Evolutionary conservation across 2,113 vertebrate species (phyloP).

Genomic region (Cyanocitta stelleri): DNA sequence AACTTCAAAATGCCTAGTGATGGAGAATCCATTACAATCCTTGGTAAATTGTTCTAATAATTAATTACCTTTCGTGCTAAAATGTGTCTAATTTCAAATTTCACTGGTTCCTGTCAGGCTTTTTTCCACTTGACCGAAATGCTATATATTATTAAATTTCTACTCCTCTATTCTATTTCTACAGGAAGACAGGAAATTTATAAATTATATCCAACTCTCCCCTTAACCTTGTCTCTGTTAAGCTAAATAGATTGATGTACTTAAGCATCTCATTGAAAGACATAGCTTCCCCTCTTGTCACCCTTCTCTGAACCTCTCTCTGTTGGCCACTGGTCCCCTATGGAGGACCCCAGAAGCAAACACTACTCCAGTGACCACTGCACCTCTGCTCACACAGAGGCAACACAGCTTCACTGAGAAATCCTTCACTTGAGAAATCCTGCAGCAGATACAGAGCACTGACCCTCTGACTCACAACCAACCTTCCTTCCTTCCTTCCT

Average conservation of each 20-base stretch:
- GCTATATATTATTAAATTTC: background rate
- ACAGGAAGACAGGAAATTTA: background rate
- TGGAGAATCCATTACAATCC: background rate
- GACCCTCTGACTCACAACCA: background rate
- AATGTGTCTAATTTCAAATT: conserved; percentile 18
- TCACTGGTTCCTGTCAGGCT: background rate
- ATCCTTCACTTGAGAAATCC: background rate
- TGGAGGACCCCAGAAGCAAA: fast-evolving
- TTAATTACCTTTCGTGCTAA: conserved; percentile 3
- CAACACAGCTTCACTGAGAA: background rate
- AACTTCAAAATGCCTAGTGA: background rate
- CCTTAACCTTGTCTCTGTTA: background rate
- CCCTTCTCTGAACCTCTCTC: background rate
- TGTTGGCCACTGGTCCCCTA: background rate
- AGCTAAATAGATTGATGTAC: background rate
- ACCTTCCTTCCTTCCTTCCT: too few species aligned
- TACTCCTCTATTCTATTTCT: background rate
- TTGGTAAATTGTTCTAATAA: conserved; percentile 11
- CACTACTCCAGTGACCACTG: background rate
- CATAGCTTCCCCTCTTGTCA: background rate
- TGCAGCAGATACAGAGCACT: background rate
- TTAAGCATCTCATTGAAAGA: background rate
- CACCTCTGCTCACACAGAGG: background rate
- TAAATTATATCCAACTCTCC: background rate
- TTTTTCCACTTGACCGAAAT: background rate